Base-by-base conservation (phyloP, 2,113 vertebrate genomes). In the Ovibos moschatus region DNA sequence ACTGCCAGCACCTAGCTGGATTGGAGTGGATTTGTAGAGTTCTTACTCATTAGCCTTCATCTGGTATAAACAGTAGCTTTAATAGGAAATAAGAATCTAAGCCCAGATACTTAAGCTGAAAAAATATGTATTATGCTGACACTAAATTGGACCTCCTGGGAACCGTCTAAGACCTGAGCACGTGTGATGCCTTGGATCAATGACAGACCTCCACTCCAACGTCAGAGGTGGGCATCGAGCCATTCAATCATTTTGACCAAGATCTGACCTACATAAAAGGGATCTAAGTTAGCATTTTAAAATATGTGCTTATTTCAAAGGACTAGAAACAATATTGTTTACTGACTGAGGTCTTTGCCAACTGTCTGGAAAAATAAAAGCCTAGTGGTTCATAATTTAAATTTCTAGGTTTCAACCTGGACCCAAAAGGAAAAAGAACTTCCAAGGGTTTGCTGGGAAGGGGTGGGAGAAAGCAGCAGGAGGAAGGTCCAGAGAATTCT, bases 271-370 rank as follows among this genome's bases (percentile, higher is more conserved):
- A 25, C 6, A 17, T 76, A 89, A 83, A 94, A 95, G 84, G 28
- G 19, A 89, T 60, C 51, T 85, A 94, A 79, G 76, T 93, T 89
- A 78, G 53, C 16, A 2, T 87, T 92, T 96, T 83, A 91, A 95
- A 97, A 93, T 84, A 81, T 60, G 55, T 87, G 57, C 58, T 94
- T 90, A 96, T 92, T 67, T 85, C 71, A 58, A n/a, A 55, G 50
- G 58, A 95, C 87, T 95, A 96, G 91, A 97, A 95, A 76, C n/a
- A 85, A 47, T 93, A 95, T 36, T 95, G 43, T 92, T 96, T 97
- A 88, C 58, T 85, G 74, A 90, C 50, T 57, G 40, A 95, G 62
- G 83, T 71, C 81, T 97, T 94, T 93, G 83, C 47, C 89, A 95
- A 84, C 79, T 89, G 71, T 96, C 64, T 95, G 74, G n/a, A 87